These are phyloP conservation scores for Callopanchax toddi DNA, from an alignment of 2,113 vertebrate genomes.

Conservation along the genomic window DNA sequence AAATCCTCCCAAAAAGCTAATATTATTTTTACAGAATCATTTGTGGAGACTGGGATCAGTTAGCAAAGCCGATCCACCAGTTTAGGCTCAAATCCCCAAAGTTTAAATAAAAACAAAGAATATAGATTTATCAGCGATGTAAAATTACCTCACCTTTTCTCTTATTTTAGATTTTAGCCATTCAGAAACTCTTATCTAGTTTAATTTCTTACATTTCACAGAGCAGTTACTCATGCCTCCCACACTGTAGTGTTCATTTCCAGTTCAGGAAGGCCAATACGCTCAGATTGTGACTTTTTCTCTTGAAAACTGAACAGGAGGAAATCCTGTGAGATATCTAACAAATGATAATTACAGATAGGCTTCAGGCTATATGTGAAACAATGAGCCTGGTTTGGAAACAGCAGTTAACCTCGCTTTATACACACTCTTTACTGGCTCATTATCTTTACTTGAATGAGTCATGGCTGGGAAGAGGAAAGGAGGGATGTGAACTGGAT, in stretches of 20 bases:
- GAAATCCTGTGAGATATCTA: constrained; percentile 74
- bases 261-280: constrained; percentile 57
- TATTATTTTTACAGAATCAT: no score
- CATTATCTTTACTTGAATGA: constrained; percentile 48
- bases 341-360: constrained; percentile 50
- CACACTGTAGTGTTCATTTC: constrained; percentile 28
- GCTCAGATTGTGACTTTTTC: constrained; percentile 42
- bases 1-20: no score
- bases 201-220: neutral
- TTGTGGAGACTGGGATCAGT: no score
- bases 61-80: no score
- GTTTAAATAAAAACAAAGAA: no score
- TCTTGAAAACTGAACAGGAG: constrained; percentile 57
- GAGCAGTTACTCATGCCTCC: neutral
- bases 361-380: constrained; percentile 28
- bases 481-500: neutral
- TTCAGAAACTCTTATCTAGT: neutral
- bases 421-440: constrained; percentile 21
- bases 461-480: constrained; percentile 37
- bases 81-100: no score
- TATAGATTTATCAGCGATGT: no score
- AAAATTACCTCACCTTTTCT: no score
- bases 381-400: constrained; percentile 57
- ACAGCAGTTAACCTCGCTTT: constrained; percentile 24
- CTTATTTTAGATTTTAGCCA: neutral